Evolutionary conservation across 1,140 invertebrate genomes (phyloP).

Genomic region (Pseudomyrmex concolor): DNA sequence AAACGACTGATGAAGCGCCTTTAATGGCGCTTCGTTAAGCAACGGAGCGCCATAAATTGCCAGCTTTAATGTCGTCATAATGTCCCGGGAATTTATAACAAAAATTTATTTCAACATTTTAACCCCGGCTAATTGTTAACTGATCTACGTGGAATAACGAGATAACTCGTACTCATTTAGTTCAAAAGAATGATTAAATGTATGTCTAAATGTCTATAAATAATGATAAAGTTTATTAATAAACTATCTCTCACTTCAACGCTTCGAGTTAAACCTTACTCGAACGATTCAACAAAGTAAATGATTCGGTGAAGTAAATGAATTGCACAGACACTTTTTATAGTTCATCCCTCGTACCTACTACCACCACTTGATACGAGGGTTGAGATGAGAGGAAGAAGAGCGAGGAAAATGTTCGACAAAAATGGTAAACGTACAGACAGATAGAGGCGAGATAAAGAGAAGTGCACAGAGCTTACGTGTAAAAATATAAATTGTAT

Average conservation of each 20-base stretch:
- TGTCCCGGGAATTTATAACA: neutral
- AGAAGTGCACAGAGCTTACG: conserved; percentile 25
- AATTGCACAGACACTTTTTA: neutral
- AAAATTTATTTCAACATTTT: conserved; percentile 2
- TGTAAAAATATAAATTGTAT: neutral
- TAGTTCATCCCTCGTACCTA: conserved; percentile 3
- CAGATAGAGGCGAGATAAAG: neutral
- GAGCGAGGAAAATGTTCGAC: neutral
- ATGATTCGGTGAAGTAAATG: neutral
- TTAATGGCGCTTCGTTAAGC: conserved; percentile 53
- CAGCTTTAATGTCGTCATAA: neutral
- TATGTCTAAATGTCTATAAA: neutral
- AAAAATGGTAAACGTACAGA: neutral
- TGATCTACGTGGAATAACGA: neutral
- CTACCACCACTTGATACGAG: neutral
- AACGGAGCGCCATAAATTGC: neutral
- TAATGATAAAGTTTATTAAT: neutral
- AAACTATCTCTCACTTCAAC: neutral
- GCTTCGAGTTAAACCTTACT: neutral
- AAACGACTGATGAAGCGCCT: conserved; percentile 28
- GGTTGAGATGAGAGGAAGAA: conserved; percentile 27
- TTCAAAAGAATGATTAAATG: neutral
- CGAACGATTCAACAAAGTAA: no score
- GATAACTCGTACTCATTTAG: neutral
- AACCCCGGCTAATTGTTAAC: neutral